phyloP scores from a whole-genome alignment of 2,888 invertebrate genomes.

The Pimpla rufipes region DNA sequence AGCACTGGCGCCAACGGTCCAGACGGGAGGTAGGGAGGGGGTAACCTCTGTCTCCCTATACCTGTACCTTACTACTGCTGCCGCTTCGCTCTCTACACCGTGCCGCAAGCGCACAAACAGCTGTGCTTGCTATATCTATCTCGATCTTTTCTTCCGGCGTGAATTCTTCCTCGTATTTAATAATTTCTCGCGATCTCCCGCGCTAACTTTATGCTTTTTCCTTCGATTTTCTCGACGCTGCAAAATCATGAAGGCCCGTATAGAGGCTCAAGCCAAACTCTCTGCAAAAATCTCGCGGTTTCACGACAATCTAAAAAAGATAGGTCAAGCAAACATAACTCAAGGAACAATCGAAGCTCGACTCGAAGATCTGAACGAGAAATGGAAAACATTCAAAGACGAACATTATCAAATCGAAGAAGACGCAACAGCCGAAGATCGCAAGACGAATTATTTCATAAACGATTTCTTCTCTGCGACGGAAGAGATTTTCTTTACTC shows the following conservation, averaged over 20 bases:
- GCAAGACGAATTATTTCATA: slow-evolving; percentile 2
- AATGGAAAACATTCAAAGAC: slow-evolving; percentile 6
- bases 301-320: not conserved
- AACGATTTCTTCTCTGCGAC: slow-evolving; percentile 8
- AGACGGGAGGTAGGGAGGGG: too few relatives aligned
- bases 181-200: not conserved
- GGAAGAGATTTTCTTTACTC: not conserved
- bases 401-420: slow-evolving; percentile 1
- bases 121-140: not conserved
- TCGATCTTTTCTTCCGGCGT: slow-evolving; percentile 4
- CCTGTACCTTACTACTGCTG: too few relatives aligned
- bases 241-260: slow-evolving; percentile 15
- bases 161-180: slow-evolving; percentile 15
- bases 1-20: too few relatives aligned
- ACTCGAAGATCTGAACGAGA: not conserved
- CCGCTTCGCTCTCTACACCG: slow-evolving; percentile 6
- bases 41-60: too few relatives aligned
- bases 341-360: slow-evolving; percentile 1
- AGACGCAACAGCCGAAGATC: slow-evolving; percentile 11
- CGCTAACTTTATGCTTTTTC: slow-evolving; percentile 1
- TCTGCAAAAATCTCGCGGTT: not conserved
- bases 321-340: slow-evolving; percentile 5
- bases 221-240: slow-evolving; percentile 7
- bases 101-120: slow-evolving; percentile 3
- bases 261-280: slow-evolving; percentile 10